Percentiles rank a stretch among this genome's conserved stretches.
phyloP scores from a whole-genome alignment of 2,797 vertebrate genomes.

The Hypotaenidia okinawae region DNA sequence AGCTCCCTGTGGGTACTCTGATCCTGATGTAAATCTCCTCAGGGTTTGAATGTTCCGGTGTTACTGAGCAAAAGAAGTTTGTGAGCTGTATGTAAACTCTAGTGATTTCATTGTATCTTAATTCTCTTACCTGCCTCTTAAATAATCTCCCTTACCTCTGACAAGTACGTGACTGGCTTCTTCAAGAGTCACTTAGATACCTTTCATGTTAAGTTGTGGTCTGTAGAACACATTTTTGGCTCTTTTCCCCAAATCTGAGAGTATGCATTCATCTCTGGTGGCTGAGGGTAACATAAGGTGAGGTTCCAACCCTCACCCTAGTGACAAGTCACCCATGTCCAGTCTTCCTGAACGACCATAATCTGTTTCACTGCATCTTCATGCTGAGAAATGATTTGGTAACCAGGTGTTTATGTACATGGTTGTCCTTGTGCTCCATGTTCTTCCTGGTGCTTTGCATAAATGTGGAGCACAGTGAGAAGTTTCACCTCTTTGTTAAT shows the following conservation, averaged over 20 bases:
- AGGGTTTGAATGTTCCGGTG: neutral
- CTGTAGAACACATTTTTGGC: neutral
- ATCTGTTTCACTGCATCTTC: accelerated
- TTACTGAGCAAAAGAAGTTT: neutral
- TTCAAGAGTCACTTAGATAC: neutral
- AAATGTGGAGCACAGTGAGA: neutral
- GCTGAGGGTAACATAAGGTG: neutral
- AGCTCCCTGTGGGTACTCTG: neutral
- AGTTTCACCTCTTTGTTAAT: neutral
- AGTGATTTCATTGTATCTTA: neutral
- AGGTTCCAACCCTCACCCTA: neutral
- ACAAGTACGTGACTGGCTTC: neutral
- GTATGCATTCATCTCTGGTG: neutral
- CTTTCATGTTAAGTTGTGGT: neutral
- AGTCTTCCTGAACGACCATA: neutral
- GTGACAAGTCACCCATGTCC: neutral
- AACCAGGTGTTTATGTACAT: neutral
- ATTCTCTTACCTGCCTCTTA: neutral
- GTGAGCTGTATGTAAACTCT: neutral
- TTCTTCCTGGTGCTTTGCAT: neutral
- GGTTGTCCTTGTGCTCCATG: neutral
- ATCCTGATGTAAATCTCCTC: accelerated
- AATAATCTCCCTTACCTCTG: neutral
- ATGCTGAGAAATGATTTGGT: neutral
- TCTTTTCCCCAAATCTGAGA: neutral